A percentile compares a stretch with the other conserved stretches of the same genome.
Conservation (phyloP, 2,888 invertebrate genomes). For the Parochlus steinenii region DNA sequence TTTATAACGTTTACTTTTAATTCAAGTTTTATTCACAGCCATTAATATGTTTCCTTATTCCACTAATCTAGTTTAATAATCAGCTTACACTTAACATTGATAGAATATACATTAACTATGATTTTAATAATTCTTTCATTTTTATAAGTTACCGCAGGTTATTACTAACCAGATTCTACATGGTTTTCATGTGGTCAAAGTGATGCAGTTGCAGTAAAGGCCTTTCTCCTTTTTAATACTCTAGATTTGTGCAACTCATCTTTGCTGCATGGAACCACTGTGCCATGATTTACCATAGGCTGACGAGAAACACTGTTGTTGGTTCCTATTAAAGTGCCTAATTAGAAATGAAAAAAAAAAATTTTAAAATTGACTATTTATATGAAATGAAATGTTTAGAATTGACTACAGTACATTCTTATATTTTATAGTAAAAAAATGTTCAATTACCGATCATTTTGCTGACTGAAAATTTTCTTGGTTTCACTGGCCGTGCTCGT, state of each 20-base stretch:
- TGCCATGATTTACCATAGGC: constrained; percentile 32
- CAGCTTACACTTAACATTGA: no score
- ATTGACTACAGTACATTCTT: neutral
- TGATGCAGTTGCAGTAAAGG: constrained; percentile 44
- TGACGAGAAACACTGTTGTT: constrained; percentile 21
- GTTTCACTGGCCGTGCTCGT: constrained; percentile 39
- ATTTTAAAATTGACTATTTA: neutral
- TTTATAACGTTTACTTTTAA: no score
- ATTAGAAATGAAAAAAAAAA: constrained; percentile 9
- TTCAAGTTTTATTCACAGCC: no score
- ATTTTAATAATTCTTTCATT: no score
- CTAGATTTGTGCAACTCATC: constrained; percentile 39
- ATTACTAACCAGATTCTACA: no score
- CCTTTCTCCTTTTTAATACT: constrained; percentile 38
- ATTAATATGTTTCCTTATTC: no score
- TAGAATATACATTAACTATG: no score
- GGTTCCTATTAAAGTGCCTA: constrained; percentile 21
- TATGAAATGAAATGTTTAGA: no score
- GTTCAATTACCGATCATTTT: constrained; percentile 54
- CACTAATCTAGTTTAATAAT: no score
- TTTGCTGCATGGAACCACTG: constrained; percentile 42
- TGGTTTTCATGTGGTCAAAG: no score
- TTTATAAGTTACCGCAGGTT: no score
- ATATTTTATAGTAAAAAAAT: neutral
- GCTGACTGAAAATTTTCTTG: constrained; percentile 57